These are phyloP conservation scores for Seira sanloemensis DNA, from an alignment of 2,888 invertebrate genomes.

Conservation along the genomic window DNA sequence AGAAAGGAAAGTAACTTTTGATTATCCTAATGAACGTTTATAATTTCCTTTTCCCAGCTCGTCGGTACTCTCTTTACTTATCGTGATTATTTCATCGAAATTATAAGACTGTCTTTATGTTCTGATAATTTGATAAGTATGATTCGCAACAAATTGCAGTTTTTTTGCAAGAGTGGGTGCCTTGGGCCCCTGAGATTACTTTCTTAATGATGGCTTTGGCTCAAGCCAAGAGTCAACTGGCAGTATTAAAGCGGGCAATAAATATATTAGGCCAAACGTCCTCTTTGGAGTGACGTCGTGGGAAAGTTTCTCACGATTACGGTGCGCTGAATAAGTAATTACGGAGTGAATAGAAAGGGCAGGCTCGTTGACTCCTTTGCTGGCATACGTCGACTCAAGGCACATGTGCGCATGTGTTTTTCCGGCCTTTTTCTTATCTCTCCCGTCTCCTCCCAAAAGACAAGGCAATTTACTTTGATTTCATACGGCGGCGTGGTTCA, in stretches of 20 bases:
- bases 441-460: neutral
- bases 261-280: neutral
- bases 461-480: neutral
- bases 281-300: conserved; percentile 34
- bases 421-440: neutral
- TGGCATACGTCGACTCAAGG: neutral
- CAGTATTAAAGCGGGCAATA: neutral
- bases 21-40: neutral
- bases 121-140: neutral
- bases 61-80: neutral
- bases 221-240: neutral
- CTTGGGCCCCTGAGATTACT: neutral
- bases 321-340: conserved; percentile 35
- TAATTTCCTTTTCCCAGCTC: neutral
- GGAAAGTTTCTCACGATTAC: conserved; percentile 58
- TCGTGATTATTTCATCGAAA: neutral
- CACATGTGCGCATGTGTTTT: neutral
- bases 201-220: neutral
- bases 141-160: neutral
- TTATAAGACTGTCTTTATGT: neutral
- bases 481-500: neutral
- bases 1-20: too few species aligned
- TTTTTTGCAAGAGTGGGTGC: neutral
- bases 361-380: conserved; percentile 14
- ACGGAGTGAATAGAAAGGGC: conserved; percentile 38